Evolutionary conservation across 2,888 invertebrate species (phyloP).

Genomic region (Athalia cordata): DNA sequence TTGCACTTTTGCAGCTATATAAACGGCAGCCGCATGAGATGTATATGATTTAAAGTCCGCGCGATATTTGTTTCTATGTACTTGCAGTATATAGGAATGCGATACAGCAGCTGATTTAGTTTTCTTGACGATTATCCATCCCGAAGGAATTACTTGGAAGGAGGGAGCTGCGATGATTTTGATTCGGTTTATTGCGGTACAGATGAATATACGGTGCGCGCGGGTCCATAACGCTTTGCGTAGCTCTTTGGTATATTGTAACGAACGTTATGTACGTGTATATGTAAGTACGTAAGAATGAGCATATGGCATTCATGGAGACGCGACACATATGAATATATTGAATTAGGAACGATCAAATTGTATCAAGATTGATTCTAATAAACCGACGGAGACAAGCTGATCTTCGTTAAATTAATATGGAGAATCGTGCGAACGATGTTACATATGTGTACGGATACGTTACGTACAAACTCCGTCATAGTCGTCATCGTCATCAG

Average conservation of each 20-base stretch:
- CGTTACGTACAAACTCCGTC: neutral
- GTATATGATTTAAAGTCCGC: no score
- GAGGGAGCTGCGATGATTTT: no score
- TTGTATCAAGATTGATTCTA: slow-evolving; percentile 46
- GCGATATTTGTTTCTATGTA: no score
- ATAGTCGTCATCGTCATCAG: neutral
- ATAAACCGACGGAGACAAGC: slow-evolving; percentile 17
- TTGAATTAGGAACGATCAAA: slow-evolving; percentile 44
- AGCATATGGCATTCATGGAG: neutral
- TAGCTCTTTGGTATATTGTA: neutral
- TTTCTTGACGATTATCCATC: no score
- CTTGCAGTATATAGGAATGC: no score
- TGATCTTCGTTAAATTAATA: slow-evolving; percentile 9
- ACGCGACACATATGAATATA: slow-evolving; percentile 33
- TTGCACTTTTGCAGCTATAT: neutral
- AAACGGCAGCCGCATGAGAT: no score
- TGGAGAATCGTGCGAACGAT: slow-evolving; percentile 29
- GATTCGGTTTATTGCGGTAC: no score
- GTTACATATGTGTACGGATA: neutral
- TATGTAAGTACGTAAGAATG: no score
- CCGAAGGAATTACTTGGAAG: no score
- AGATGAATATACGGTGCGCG: no score
- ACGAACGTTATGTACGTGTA: no score
- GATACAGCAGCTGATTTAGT: no score
- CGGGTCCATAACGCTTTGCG: slow-evolving; percentile 24